Evolutionary conservation across 2,113 vertebrate species (phyloP).

Genomic region (Cricetomys ansorgei): DNA sequence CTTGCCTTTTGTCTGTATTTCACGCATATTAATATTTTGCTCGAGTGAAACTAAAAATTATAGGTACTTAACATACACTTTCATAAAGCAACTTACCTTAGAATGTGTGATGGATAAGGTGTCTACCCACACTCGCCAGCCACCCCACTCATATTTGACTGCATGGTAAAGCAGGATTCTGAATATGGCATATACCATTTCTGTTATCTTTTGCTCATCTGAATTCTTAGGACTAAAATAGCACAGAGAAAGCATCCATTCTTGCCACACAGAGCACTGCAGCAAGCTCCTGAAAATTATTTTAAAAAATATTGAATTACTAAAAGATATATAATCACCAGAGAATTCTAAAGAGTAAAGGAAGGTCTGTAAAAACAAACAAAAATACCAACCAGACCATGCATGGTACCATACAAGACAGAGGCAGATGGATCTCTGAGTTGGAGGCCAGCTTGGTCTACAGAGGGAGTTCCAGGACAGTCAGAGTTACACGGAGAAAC

Average conservation of each 20-base stretch:
- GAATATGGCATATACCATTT: slow-evolving; percentile 99
- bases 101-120: slow-evolving; percentile 99
- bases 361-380: neutral
- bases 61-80: neutral
- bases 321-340: neutral
- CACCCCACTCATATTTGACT: slow-evolving; percentile 99
- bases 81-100: slow-evolving; percentile 90
- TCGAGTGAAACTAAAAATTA: slow-evolving; percentile 37
- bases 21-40: neutral
- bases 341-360: neutral
- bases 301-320: neutral
- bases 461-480: neutral
- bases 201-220: slow-evolving; percentile 98
- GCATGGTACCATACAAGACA: neutral
- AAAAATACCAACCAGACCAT: neutral
- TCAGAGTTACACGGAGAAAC: neutral
- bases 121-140: slow-evolving; percentile 99
- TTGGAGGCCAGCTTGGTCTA: neutral
- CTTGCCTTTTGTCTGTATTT: neutral
- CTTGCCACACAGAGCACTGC: slow-evolving; percentile 99
- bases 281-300: slow-evolving; percentile 93
- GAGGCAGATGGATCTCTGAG: neutral
- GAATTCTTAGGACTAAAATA: slow-evolving; percentile 94
- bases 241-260: slow-evolving; percentile 99
- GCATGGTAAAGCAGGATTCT: slow-evolving; percentile 99